Conservation (phyloP, 2,113 vertebrate species). For the Megatriorchis doriae region DNA sequence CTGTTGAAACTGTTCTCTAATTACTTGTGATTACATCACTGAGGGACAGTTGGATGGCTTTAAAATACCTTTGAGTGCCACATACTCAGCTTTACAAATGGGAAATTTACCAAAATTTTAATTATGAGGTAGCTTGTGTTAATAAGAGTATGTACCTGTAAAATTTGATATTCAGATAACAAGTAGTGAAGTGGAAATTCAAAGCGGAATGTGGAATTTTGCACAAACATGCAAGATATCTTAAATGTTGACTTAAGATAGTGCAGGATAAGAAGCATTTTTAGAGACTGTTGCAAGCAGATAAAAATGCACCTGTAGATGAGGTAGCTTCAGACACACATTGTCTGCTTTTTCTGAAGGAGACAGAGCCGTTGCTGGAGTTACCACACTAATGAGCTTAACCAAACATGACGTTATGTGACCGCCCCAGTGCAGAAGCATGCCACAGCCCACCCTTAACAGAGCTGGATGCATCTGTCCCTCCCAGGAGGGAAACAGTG, state of each 20-base stretch:
- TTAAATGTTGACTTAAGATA: neutral
- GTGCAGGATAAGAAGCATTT: neutral
- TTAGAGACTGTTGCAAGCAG: neutral
- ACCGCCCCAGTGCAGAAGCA: neutral
- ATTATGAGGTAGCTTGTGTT: neutral
- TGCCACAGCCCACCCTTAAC: accelerated
- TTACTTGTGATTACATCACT: neutral
- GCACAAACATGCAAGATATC: neutral
- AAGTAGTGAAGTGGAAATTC: neutral
- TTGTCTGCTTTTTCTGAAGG: neutral
- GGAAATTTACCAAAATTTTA: neutral
- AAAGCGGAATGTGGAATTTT: neutral
- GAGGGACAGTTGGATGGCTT: neutral
- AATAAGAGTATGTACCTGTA: neutral
- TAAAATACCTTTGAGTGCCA: neutral
- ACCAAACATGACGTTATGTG: accelerated
- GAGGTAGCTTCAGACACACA: neutral
- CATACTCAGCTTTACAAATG: neutral
- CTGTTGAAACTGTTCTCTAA: neutral
- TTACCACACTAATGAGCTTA: neutral
- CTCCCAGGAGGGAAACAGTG: neutral
- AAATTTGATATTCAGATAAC: too few species aligned
- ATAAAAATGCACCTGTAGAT: neutral
- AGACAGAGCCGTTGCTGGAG: neutral
- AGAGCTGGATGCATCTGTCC: neutral